Conservation (phyloP, 2,888 invertebrate species). For the Drosophila diplacantha region DNA sequence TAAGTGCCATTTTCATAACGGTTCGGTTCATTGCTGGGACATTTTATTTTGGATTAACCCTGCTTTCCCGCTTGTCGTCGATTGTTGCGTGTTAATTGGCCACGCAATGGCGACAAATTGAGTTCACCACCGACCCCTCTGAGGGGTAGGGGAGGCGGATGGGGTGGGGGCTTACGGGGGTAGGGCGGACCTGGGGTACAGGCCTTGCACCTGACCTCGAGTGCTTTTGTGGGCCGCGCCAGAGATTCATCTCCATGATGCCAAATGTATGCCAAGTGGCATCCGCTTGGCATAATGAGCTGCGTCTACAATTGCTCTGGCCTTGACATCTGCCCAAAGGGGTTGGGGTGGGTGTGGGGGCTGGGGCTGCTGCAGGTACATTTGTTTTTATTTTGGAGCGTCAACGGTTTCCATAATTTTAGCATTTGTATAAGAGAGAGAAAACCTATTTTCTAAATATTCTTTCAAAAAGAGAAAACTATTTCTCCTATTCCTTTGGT, state of each 20-base stretch:
- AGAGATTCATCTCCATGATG: slow-evolving; percentile 25
- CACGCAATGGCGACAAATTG: slow-evolving; percentile 70
- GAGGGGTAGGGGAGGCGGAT: no score
- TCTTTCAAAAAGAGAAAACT: no score
- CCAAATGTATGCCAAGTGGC: slow-evolving; percentile 67
- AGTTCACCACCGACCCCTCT: slow-evolving; percentile 39
- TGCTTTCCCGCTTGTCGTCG: slow-evolving; percentile 21
- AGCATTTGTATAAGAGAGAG: slow-evolving; percentile 49
- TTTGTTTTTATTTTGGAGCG: slow-evolving; percentile 47
- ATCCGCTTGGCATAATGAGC: slow-evolving; percentile 65
- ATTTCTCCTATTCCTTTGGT: no score
- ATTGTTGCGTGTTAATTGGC: slow-evolving; percentile 71
- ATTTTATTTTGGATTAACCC: slow-evolving; percentile 25
- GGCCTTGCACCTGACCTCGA: slow-evolving; percentile 36
- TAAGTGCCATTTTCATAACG: slow-evolving; percentile 27
- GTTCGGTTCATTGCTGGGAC: slow-evolving; percentile 35
- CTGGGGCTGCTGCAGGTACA: slow-evolving; percentile 17
- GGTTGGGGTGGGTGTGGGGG: neutral
- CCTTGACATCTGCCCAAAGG: slow-evolving; percentile 51
- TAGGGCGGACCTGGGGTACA: neutral
- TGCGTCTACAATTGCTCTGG: slow-evolving; percentile 59
- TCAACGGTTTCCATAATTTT: slow-evolving; percentile 57
- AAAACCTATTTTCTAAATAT: no score
- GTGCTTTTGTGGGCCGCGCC: slow-evolving; percentile 3
- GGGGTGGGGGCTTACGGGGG: no score